Evolutionary conservation across 2,113 vertebrate genomes (phyloP).

Genomic region (Oncorhynchus kisutch): DNA sequence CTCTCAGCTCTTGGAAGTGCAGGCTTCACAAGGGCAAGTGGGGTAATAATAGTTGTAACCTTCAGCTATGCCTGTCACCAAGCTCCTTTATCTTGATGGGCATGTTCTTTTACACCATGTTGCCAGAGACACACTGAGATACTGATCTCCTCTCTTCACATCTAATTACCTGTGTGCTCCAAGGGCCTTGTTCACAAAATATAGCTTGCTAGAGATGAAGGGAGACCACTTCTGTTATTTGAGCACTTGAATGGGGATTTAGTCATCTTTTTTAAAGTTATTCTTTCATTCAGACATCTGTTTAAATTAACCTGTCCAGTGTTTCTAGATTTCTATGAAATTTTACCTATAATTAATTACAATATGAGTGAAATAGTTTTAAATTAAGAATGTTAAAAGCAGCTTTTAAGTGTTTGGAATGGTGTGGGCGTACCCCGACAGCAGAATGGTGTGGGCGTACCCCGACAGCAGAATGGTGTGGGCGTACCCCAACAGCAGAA

Average conservation of each 20-base stretch:
- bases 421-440: too few relatives aligned
- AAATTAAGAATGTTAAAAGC: too few relatives aligned
- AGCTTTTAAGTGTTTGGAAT: too few relatives aligned
- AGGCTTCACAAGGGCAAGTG: constrained; percentile 57
- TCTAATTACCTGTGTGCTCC: constrained; percentile 73
- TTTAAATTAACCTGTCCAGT: too few relatives aligned
- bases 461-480: too few relatives aligned
- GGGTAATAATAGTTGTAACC: constrained; percentile 54
- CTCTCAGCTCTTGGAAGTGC: constrained; percentile 49
- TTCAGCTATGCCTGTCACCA: constrained; percentile 54
- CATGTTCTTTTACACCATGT: constrained; percentile 33
- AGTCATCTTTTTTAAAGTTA: not conserved
- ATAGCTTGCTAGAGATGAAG: constrained; percentile 2
- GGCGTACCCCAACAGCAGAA: too few relatives aligned
- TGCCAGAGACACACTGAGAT: constrained; percentile 51
- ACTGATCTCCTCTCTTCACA: constrained; percentile 68
- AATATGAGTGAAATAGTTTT: too few relatives aligned
- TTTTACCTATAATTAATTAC: too few relatives aligned
- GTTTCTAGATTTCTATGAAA: too few relatives aligned
- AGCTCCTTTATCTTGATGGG: constrained; percentile 66
- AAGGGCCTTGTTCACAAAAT: constrained; percentile 31
- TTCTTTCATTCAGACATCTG: not conserved
- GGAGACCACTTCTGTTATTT: constrained; percentile 1
- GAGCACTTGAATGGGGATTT: not conserved
- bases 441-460: too few relatives aligned